phyloP scores from a whole-genome alignment of 2,797 vertebrate species.

The Furcifer pardalis region DNA sequence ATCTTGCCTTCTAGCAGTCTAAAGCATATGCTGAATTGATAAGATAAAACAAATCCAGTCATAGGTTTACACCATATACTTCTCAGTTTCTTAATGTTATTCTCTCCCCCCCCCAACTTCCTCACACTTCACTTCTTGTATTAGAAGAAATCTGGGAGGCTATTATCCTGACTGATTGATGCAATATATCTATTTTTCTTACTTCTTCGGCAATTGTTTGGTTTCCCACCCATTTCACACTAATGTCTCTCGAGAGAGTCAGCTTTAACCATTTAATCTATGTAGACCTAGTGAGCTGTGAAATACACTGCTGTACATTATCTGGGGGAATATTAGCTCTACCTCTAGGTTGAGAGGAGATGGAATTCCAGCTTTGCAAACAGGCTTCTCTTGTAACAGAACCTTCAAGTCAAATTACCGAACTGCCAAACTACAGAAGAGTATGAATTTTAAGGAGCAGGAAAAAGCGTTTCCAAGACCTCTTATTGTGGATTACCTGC shows the following conservation, averaged over 20 bases:
- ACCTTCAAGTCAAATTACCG: constrained; percentile 6
- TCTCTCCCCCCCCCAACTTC: not conserved
- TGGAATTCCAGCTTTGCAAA: not conserved
- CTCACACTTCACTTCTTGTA: not conserved
- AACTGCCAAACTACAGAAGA: not conserved
- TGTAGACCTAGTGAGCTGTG: constrained; percentile 26
- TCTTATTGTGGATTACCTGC: constrained; percentile 6
- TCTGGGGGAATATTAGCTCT: constrained; percentile 34
- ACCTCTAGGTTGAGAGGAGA: constrained; percentile 20
- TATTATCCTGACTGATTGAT: constrained; percentile 23
- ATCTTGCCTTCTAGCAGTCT: constrained; percentile 43
- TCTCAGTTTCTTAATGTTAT: not conserved
- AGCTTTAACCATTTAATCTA: constrained; percentile 36
- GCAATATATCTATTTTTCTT: constrained; percentile 20
- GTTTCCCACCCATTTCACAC: constrained; percentile 35
- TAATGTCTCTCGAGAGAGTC: constrained; percentile 3
- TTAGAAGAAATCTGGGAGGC: constrained; percentile 18
- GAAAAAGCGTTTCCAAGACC: not conserved
- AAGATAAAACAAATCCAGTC: constrained; percentile 2
- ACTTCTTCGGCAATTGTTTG: constrained; percentile 21
- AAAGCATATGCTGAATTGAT: constrained; percentile 27
- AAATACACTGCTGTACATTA: constrained; percentile 42
- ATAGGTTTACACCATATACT: not conserved
- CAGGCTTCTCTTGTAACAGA: not conserved
- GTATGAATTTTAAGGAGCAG: not conserved